phyloP scores from a whole-genome alignment of 2,888 invertebrate species.

The Patella ulyssiponensis region DNA sequence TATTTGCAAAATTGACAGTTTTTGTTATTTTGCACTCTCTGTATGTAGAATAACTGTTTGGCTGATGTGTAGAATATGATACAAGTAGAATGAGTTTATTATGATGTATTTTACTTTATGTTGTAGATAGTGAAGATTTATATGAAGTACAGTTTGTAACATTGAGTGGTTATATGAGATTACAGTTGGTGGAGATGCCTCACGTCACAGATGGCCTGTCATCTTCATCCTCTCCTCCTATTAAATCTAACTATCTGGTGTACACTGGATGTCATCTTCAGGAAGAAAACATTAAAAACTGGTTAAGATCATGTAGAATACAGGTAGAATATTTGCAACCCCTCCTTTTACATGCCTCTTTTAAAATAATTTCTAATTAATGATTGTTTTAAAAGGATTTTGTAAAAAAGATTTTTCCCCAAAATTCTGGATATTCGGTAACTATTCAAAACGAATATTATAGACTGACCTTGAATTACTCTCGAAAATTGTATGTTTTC shows the following conservation, averaged over 20 bases:
- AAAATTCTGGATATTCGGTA: no score
- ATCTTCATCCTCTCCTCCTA: neutral
- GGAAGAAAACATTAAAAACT: constrained; percentile 54
- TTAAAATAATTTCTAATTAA: neutral
- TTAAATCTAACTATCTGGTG: constrained; percentile 42
- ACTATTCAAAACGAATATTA: neutral
- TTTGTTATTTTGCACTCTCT: no score
- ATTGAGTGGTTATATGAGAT: constrained; percentile 36
- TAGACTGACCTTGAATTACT: neutral
- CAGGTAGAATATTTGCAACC: constrained; percentile 46
- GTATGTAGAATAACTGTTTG: no score
- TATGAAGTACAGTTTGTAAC: constrained; percentile 42
- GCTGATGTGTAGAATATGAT: no score
- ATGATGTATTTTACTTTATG: no score
- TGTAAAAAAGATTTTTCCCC: no score
- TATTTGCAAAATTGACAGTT: no score
- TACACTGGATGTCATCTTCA: constrained; percentile 61
- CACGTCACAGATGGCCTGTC: constrained; percentile 11
- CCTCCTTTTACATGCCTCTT: neutral
- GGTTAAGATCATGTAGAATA: constrained; percentile 60
- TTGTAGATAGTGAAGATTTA: constrained; percentile 22
- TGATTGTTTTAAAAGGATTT: no score
- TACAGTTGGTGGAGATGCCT: constrained; percentile 18
- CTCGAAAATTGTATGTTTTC: neutral
- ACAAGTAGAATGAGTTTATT: no score